Percentiles rank a stretch among this genome's conserved stretches.
Conservation (phyloP, 2,113 vertebrate species). For the Chiloscyllium plagiosum region DNA sequence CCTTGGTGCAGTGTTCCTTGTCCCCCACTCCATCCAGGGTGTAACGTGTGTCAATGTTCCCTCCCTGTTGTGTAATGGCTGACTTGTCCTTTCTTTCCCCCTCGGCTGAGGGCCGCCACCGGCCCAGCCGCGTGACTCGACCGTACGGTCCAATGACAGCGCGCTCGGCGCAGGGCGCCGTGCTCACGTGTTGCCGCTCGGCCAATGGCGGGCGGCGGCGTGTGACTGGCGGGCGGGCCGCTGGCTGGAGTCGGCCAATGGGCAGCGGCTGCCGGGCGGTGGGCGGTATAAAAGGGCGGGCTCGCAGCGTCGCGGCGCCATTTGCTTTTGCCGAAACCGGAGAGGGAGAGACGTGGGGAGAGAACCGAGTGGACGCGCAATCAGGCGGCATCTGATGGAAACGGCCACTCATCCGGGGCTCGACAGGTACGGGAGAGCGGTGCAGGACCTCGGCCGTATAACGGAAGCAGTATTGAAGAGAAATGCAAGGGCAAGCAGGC, state of each 20-base stretch:
- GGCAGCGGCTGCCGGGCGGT: background rate
- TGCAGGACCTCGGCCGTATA: constrained; percentile 22
- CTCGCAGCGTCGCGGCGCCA: constrained; percentile 15
- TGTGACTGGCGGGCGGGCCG: background rate
- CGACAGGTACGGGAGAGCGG: constrained; percentile 32
- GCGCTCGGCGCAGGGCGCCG: background rate
- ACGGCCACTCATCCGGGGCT: constrained; percentile 34
- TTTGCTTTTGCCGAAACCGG: constrained; percentile 33
- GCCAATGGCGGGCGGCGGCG: background rate
- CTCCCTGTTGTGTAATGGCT: constrained; percentile 20
- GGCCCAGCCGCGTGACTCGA: background rate
- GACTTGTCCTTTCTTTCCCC: background rate
- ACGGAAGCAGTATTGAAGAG: constrained; percentile 32
- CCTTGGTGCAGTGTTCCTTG: background rate
- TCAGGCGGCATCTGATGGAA: constrained; percentile 35
- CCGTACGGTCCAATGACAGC: background rate
- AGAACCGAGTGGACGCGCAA: constrained; percentile 27
- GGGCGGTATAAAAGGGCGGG: constrained; percentile 27
- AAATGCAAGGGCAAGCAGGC: constrained; percentile 3
- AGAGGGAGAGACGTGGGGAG: constrained; percentile 17
- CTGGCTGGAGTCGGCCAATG: background rate
- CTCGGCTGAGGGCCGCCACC: background rate
- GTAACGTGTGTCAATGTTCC: background rate
- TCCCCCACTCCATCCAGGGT: no score
- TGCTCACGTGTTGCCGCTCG: background rate